Evolutionary conservation across 2,797 vertebrate genomes (phyloP), one percentile per base, ranked within the genome.

Genomic region (Chloroceryle amazona): DNA sequence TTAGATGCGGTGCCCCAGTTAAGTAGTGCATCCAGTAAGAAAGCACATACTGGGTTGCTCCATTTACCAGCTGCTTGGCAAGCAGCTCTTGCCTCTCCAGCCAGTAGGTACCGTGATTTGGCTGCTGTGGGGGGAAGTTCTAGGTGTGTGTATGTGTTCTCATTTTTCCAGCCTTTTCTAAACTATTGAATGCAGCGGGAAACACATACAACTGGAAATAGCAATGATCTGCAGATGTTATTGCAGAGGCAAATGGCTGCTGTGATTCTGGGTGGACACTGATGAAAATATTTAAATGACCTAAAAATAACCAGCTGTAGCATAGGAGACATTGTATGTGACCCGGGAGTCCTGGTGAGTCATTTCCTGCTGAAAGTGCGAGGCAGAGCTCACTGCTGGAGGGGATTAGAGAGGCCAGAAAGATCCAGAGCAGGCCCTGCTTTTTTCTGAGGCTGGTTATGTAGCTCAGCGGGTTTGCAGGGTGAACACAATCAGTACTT

Each of bases 321-420:
- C 52, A 13, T 63, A 75, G 63, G 87, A 79, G 88, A 60, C 25
- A 1, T 54, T 70, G 20, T 88, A 87, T 55, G 47, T 67, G 60
- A 66, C 25, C 80, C 89, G 82, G 76, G 88, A n/a, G 11, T 81
- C 60, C 81, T 78, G 70, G 28, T 95, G 93, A 95, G 92, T 97
- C 80, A 95, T 81, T 97, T 96, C 76, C 91, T 96, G 82, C 76
- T 57, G 76, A 51, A 91, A 93, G 81, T 65, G 58, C n/a, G 86
- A 93, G 23, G 31, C 75, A 91, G 44, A 95, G 47, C 71, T 81
- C 42, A 51, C 41, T 93, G 80, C 82, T 86, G 20, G 62, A 86
- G 76, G 80, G 65, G 49, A 76, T 90, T 80, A 46, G 31, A 62
- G 31, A 62, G 55, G 72, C 20, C 13, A 41, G 14, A 39, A 51